phyloP scores from a whole-genome alignment of 1,140 invertebrate species.

The Diorhabda sublineata region DNA sequence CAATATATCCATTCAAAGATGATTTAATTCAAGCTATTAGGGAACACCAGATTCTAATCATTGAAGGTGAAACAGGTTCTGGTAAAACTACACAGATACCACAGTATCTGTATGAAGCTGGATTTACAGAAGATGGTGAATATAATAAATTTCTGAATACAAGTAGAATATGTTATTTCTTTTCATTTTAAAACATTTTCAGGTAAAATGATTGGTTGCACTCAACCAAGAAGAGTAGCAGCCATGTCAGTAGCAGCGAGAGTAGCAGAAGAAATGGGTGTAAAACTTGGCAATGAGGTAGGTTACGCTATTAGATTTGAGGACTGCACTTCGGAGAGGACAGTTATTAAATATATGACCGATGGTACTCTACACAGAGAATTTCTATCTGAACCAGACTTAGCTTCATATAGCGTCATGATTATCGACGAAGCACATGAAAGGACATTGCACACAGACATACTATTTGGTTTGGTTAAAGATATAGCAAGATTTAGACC shows the following conservation, averaged over 20 bases:
- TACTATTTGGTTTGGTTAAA: slow-evolving; percentile 97
- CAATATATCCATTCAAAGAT: slow-evolving; percentile 90
- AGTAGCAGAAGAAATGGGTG: slow-evolving; percentile 99
- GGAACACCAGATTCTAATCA: slow-evolving; percentile 86
- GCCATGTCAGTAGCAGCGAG: slow-evolving; percentile 99
- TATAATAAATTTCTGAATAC: slow-evolving; percentile 41
- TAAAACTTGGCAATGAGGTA: slow-evolving; percentile 96
- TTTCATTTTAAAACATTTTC: not conserved
- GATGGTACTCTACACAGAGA: slow-evolving; percentile 97
- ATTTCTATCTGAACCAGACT: slow-evolving; percentile 94
- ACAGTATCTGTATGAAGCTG: slow-evolving; percentile 92
- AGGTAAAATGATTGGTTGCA: slow-evolving; percentile 81
- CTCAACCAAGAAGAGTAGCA: slow-evolving; percentile 94
- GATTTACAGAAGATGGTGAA: slow-evolving; percentile 77
- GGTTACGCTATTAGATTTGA: slow-evolving; percentile 99
- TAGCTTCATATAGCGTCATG: slow-evolving; percentile 93
- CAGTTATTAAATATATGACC: slow-evolving; percentile 99
- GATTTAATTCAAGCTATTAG: slow-evolving; percentile 83
- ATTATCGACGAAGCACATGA: slow-evolving; percentile 99
- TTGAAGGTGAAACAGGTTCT: slow-evolving; percentile 97
- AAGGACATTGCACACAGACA: slow-evolving; percentile 95
- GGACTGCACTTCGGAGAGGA: slow-evolving; percentile 95
- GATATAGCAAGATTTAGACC: slow-evolving; percentile 93
- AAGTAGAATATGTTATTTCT: not conserved
- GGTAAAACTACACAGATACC: slow-evolving; percentile 99